Evolutionary conservation across 1,140 invertebrate genomes (phyloP).

Genomic region (Aphidius ervi): DNA sequence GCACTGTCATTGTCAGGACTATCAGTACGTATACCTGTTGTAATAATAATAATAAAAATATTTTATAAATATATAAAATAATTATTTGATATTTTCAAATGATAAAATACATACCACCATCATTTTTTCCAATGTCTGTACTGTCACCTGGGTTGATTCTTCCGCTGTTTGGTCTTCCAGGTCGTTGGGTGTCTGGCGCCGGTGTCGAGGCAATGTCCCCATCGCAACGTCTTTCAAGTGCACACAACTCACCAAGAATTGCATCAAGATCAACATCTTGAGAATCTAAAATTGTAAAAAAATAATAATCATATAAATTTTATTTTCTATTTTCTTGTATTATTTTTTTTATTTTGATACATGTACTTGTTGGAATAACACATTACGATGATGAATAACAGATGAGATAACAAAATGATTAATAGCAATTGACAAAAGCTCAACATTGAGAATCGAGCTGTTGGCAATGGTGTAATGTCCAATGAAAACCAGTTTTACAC

Average conservation of each 20-base stretch:
- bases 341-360: background rate
- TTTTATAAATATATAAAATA: background rate
- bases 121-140: constrained; percentile 48
- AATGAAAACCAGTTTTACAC: constrained; percentile 33
- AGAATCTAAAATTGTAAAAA: constrained; percentile 63
- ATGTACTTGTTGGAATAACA: background rate
- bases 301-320: constrained; percentile 8
- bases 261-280: constrained; percentile 94
- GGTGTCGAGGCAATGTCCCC: constrained; percentile 56
- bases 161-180: constrained; percentile 39
- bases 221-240: constrained; percentile 79
- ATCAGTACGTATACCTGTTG: constrained; percentile 66
- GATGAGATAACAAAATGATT: constrained; percentile 9
- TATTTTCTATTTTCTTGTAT: background rate
- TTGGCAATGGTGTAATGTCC: no score
- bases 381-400: no score
- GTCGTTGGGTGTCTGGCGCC: constrained; percentile 49
- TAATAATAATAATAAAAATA: background rate
- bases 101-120: constrained; percentile 31
- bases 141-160: constrained; percentile 43
- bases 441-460: constrained; percentile 4
- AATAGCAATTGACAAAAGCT: constrained; percentile 15
- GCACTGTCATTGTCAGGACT: constrained; percentile 96
- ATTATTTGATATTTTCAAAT: background rate
- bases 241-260: constrained; percentile 89